Percentiles rank a stretch among this genome's conserved stretches.
These are phyloP conservation scores for Lissonota sp. DNA, from an alignment of 2,888 invertebrate genomes.

Conservation along the genomic window DNA sequence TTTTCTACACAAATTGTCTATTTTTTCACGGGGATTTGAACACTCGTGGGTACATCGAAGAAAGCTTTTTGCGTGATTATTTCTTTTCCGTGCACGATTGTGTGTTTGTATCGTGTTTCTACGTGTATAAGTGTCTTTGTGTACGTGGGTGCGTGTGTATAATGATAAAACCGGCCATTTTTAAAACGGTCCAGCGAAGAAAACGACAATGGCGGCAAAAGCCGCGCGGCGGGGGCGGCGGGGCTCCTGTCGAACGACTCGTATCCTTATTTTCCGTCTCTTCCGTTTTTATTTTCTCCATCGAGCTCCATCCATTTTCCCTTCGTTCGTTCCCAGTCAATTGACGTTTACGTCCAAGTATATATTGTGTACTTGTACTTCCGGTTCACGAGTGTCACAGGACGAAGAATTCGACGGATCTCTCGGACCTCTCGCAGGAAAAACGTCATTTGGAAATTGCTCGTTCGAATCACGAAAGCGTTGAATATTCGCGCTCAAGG, in stretches of 20 bases:
- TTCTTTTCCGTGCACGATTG: conserved; percentile 1
- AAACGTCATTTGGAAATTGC: conserved; percentile 5
- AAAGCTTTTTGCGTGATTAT: not conserved
- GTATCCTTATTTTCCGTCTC: conserved; percentile 30
- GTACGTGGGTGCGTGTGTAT: conserved; percentile 6
- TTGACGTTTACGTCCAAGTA: conserved; percentile 19
- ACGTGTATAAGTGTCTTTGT: conserved; percentile 30
- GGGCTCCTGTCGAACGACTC: conserved; percentile 63
- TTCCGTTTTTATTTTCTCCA: conserved; percentile 48
- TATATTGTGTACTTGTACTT: conserved; percentile 39
- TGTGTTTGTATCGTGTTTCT: not conserved
- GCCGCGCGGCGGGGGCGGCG: conserved; percentile 39
- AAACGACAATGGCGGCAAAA: conserved; percentile 62
- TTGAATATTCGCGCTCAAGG: no score
- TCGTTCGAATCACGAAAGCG: no score
- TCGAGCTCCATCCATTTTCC: conserved; percentile 24
- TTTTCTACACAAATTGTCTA: conserved; percentile 17
- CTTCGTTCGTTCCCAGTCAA: conserved; percentile 49
- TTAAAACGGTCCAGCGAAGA: conserved; percentile 57
- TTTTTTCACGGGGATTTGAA: no score
- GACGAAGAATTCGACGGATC: conserved; percentile 30
- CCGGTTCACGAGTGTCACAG: conserved; percentile 55
- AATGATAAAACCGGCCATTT: conserved; percentile 43
- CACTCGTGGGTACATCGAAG: no score
- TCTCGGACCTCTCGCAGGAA: conserved; percentile 1